phyloP scores from a whole-genome alignment of 1,140 invertebrate genomes.

The Drosophila athabasca region DNA sequence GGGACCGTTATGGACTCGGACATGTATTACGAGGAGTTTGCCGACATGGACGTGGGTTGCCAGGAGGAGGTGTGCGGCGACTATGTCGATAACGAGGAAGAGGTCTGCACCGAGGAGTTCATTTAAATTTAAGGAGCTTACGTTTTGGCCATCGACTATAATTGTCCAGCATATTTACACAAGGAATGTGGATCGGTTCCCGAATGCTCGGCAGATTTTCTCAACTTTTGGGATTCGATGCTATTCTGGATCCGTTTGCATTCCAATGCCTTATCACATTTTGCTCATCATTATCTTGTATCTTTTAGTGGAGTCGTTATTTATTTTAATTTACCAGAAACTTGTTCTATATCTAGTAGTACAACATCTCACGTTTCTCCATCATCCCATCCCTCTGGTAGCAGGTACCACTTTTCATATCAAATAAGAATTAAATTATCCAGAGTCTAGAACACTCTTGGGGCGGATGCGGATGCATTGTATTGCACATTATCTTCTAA shows the following conservation, averaged over 20 bases:
- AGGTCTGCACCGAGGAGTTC: conserved; percentile 64
- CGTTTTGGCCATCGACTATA: conserved; percentile 19
- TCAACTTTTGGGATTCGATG: background rate
- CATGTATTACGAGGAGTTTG: conserved; percentile 65
- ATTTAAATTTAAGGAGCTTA: conserved; percentile 41
- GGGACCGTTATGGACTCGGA: conserved; percentile 46
- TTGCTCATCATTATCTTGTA: no score
- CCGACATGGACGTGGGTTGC: conserved; percentile 72
- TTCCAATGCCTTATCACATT: no score
- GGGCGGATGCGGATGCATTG: conserved; percentile 4
- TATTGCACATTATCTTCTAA: conserved; percentile 43
- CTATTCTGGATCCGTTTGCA: no score
- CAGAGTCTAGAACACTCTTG: no score
- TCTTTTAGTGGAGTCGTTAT: no score
- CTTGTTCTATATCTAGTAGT: no score
- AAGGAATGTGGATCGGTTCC: background rate
- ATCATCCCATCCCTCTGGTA: no score
- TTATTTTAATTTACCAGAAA: no score
- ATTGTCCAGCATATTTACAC: conserved; percentile 14
- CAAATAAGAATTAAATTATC: background rate
- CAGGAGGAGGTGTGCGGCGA: conserved; percentile 73
- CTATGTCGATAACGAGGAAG: conserved; percentile 67
- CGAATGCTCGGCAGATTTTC: background rate
- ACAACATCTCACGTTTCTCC: no score
- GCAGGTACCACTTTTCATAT: conserved; percentile 4